Base-by-base conservation (phyloP, 1,140 invertebrate genomes). In the Ips typographus region DNA sequence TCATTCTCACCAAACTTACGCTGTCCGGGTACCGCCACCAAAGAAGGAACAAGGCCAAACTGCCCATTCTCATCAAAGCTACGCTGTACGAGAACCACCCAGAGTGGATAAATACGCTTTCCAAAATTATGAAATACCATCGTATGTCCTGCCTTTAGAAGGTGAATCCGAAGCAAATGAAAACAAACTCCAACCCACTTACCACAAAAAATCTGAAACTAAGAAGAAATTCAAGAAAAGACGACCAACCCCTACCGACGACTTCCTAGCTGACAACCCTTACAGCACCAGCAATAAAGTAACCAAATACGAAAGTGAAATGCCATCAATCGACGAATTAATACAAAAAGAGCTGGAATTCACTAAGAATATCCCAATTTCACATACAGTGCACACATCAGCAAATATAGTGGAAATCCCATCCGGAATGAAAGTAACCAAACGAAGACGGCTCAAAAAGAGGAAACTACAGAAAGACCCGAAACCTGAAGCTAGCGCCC, bases 1-100 rank as follows among this genome's bases (percentile, higher is more conserved):
- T 53, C 66, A 68, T 63, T 47, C 47, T 44, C 60, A 65, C 43
- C 64, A 56, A 71, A 61, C 22, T 8, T 66, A 71, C 49, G 38
- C 44, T 6, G 64, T 65, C 38, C 68, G 66, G 43, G 66, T 41
- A 63, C 8, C 22, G 39, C 47, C 67, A 3, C 22, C 22, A 41
- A 63, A 49, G 39, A 40, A 39, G 40, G 42, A 59, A 56, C 44
- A 49, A 7, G 37, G 37, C 37, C 52, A 7, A 37, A 37, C 57
- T 41, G 39, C 38, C 7, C 39, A 55, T 41, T 41, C 51, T 61
- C 62, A 66, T 51, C 65, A 58, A 71, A 63, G 22, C 41, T 68
- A 71, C 51, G 55, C 49, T 38, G 70, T 67, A n/a, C 65, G 61
- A 55, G 43, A 65, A 65, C n/a, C 42, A 8, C 41, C 61, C 39